Evolutionary conservation across 2,113 vertebrate genomes (phyloP).

Genomic region (Salvelinus fontinalis): DNA sequence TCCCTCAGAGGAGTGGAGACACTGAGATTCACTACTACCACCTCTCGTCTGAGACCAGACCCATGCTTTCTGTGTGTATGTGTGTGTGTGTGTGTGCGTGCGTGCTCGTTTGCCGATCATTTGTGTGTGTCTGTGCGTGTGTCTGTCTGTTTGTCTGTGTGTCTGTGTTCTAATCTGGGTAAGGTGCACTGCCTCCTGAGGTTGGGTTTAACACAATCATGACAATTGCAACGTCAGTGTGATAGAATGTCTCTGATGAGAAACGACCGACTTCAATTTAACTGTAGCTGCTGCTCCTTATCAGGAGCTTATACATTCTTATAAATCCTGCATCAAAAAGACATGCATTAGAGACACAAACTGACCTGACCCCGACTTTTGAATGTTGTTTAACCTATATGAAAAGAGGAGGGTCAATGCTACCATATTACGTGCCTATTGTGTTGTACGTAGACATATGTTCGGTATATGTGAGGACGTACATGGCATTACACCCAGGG

Average conservation of each 20-base stretch:
- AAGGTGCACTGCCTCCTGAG: background rate
- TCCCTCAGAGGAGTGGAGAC: conserved; percentile 50
- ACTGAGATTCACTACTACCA: background rate
- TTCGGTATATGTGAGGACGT: background rate
- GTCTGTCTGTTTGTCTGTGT: background rate
- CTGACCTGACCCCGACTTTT: conserved; percentile 38
- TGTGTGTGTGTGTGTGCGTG: background rate
- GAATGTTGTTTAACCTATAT: conserved; percentile 15
- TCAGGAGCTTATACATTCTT: too few relatives aligned
- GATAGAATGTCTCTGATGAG: conserved; percentile 4
- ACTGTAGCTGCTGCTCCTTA: background rate
- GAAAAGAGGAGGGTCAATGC: conserved; percentile 4
- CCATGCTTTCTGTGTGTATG: conserved; percentile 25
- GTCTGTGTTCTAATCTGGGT: background rate
- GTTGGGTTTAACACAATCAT: background rate
- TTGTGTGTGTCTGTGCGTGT: background rate
- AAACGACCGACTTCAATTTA: conserved; percentile 8
- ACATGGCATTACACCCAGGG: background rate
- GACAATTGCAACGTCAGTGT: conserved; percentile 9
- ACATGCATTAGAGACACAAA: conserved; percentile 35
- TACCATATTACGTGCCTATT: background rate
- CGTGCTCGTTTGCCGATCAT: background rate
- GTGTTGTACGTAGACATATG: too few relatives aligned
- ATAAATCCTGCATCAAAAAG: conserved; percentile 31
- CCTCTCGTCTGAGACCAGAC: conserved; percentile 50